Evolutionary conservation across 2,888 invertebrate genomes (phyloP).

Genomic region (Phymatocera aterrima): DNA sequence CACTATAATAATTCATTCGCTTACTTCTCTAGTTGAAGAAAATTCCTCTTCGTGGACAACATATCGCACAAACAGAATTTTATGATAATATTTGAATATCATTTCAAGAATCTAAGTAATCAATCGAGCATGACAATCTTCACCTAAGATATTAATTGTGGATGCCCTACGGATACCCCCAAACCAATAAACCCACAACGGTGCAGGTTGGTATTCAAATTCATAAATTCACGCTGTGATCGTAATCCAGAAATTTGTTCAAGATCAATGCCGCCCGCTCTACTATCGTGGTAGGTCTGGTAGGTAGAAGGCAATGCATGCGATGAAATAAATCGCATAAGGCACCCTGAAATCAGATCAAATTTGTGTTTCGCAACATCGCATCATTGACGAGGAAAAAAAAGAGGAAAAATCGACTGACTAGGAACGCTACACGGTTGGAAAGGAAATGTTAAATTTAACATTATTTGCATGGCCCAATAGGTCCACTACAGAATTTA

Average conservation of each 20-base stretch:
- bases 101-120: no score
- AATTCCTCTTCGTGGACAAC: no score
- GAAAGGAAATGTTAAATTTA: no score
- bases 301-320: neutral
- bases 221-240: slow-evolving; percentile 70
- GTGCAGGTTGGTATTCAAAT: slow-evolving; percentile 2
- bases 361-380: neutral
- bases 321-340: neutral
- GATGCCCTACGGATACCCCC: neutral
- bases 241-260: slow-evolving; percentile 73
- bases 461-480: no score
- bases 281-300: slow-evolving; percentile 4
- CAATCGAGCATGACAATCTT: no score
- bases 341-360: neutral
- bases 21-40: no score
- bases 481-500: no score
- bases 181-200: neutral
- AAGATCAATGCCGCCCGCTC: slow-evolving; percentile 64
- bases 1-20: no score
- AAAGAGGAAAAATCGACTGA: neutral
- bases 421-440: no score
- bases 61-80: no score
- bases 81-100: no score
- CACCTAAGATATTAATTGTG: neutral
- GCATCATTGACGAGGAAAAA: no score